Conservation (phyloP, 2,113 vertebrate genomes). For the Odontophorus gujanensis region DNA sequence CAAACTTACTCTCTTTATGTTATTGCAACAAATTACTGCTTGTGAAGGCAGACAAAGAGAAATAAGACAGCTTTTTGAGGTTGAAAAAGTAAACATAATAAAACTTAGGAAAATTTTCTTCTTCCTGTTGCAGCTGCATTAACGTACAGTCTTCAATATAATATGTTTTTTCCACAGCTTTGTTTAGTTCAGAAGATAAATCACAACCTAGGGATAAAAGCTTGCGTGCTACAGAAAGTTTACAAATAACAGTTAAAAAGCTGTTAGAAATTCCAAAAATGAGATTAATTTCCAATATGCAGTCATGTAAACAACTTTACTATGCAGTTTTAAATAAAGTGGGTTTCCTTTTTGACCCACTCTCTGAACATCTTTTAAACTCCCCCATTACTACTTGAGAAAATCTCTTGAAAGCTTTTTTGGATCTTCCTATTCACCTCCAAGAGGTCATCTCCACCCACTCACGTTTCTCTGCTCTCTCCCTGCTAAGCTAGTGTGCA, state of each 20-base stretch:
- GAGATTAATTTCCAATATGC: not conserved
- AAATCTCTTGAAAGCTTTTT: conserved; percentile 13
- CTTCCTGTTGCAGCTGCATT: not conserved
- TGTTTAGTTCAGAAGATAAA: not conserved
- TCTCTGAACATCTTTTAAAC: not conserved
- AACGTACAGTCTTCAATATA: not conserved
- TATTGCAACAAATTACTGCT: not conserved
- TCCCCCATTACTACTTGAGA: not conserved
- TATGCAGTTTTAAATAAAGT: not conserved
- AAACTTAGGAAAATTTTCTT: not conserved
- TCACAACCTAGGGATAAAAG: not conserved
- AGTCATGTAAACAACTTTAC: not conserved
- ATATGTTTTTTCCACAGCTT: not conserved
- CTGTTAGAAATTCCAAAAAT: not conserved
- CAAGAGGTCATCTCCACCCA: not conserved
- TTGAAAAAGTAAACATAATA: not conserved
- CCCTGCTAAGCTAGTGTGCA: not conserved
- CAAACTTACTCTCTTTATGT: not conserved
- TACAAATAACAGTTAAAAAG: not conserved
- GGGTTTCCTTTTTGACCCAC: not conserved
- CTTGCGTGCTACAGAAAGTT: not conserved
- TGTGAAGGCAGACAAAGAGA: not conserved
- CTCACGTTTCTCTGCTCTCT: not conserved
- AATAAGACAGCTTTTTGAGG: not conserved
- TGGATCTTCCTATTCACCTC: not conserved